phyloP scores from a whole-genome alignment of 2,888 invertebrate species.

The Folsomia manolachei region DNA sequence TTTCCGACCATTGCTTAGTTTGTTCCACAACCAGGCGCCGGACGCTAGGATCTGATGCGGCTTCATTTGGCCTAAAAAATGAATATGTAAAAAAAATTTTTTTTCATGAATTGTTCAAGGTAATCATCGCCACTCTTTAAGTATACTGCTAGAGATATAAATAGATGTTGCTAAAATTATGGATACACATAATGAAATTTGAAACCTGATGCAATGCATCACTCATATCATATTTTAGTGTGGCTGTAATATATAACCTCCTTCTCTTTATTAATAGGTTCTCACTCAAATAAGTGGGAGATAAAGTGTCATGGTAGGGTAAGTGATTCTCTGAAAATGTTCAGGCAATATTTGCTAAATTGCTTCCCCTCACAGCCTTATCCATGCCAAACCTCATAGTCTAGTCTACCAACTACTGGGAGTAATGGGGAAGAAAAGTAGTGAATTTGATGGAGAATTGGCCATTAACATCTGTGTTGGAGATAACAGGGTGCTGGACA shows the following conservation, averaged over 20 bases:
- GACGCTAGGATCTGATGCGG: conserved; percentile 72
- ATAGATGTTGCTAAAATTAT: background rate
- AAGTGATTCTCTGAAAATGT: background rate
- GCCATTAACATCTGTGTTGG: background rate
- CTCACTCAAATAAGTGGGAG: background rate
- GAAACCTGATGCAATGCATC: background rate
- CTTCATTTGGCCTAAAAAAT: conserved; percentile 60
- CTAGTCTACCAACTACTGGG: too few relatives aligned
- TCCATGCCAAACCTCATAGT: too few relatives aligned
- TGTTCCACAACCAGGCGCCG: conserved; percentile 85
- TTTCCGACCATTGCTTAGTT: conserved; percentile 80
- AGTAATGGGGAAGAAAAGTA: background rate
- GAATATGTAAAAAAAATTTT: too few relatives aligned
- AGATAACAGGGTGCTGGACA: background rate
- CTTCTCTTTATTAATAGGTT: background rate
- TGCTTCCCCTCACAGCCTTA: background rate
- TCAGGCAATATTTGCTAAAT: conserved; percentile 3
- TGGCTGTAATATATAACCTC: too few relatives aligned
- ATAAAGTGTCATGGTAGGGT: background rate
- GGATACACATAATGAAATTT: background rate
- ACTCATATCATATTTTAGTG: too few relatives aligned
- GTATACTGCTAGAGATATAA: background rate
- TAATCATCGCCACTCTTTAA: background rate
- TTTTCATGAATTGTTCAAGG: too few relatives aligned
- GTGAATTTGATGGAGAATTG: background rate